Percentiles rank a stretch among this genome's conserved stretches.
Conservation (phyloP, 2,797 vertebrate species). For the Propithecus deckenii region DNA sequence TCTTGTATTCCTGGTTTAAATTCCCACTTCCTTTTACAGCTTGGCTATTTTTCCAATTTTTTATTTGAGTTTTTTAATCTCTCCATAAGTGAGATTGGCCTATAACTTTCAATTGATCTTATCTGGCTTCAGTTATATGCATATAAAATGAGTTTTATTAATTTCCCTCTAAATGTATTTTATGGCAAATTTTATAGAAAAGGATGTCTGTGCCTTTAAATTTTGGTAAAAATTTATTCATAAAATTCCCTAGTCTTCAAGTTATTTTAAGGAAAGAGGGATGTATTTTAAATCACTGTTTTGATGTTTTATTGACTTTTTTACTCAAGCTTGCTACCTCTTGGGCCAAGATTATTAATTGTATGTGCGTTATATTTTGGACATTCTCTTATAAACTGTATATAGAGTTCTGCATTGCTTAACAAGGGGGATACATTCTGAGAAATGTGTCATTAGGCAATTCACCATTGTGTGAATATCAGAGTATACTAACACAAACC, state of each 20-base stretch:
- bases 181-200: neutral
- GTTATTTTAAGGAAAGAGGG: neutral
- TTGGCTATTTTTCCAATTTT: slow-evolving; percentile 5
- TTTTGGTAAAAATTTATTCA: neutral
- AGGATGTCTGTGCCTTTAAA: neutral
- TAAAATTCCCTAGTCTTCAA: neutral
- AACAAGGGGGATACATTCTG: neutral
- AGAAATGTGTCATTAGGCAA: neutral
- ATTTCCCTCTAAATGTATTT: neutral
- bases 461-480: neutral
- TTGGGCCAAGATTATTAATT: neutral
- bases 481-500: neutral
- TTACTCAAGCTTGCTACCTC: neutral
- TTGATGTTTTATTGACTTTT: neutral
- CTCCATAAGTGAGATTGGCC: neutral
- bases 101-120: neutral
- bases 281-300: neutral
- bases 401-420: neutral
- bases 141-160: neutral
- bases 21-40: neutral
- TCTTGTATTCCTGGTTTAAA: neutral
- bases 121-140: neutral
- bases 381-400: neutral
- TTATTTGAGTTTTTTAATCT: neutral
- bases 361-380: neutral